phyloP scores from a whole-genome alignment of 2,113 vertebrate genomes.

The Lasiurus borealis region DNA sequence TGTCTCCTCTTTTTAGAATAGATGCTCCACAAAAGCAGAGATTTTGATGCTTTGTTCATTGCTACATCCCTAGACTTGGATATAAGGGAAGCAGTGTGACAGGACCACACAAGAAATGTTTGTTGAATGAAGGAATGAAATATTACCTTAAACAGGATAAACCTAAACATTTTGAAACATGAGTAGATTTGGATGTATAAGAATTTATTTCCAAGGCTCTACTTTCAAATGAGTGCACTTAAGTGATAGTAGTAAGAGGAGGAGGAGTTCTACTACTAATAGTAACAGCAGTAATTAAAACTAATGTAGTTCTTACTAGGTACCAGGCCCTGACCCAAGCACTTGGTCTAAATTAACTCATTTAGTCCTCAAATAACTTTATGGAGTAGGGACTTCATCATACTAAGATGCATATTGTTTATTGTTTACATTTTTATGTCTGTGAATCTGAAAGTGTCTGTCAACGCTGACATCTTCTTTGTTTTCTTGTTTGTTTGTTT shows the following conservation, averaged over 20 bases:
- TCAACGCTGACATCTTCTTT: constrained; percentile 4
- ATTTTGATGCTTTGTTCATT: not conserved
- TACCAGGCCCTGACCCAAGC: not conserved
- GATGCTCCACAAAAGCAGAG: not conserved
- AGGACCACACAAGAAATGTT: not conserved
- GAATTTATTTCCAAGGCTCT: not conserved
- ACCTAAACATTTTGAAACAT: constrained; percentile 22
- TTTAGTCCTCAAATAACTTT: not conserved
- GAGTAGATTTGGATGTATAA: not conserved
- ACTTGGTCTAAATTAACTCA: not conserved
- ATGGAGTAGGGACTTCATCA: not conserved
- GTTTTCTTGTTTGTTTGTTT: too few relatives aligned
- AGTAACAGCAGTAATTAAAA: not conserved
- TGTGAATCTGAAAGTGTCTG: constrained; percentile 32
- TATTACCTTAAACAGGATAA: constrained; percentile 1
- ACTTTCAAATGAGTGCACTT: not conserved
- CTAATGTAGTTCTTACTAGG: not conserved
- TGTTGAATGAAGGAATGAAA: constrained; percentile 30
- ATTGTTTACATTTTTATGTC: constrained; percentile 35
- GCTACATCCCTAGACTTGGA: not conserved
- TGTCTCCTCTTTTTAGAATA: not conserved
- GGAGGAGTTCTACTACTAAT: not conserved
- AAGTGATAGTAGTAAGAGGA: not conserved
- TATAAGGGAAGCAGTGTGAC: not conserved
- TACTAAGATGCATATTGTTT: constrained; percentile 15